Base-by-base conservation (phyloP, 2,797 vertebrate species). In the Lagodon rhomboides region DNA sequence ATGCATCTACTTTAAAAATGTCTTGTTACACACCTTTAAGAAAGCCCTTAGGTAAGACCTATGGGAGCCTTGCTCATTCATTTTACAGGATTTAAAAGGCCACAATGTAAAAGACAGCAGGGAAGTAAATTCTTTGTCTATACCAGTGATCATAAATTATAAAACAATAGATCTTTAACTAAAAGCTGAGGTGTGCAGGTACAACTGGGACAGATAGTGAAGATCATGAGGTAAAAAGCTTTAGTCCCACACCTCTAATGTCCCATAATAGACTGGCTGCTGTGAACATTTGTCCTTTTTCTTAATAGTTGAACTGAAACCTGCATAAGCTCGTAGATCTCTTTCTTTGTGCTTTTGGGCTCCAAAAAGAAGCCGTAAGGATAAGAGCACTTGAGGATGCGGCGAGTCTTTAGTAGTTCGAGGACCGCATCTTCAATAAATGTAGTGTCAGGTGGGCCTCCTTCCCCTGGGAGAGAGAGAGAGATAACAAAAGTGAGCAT, bases 301-400 rank as follows among this genome's bases (percentile, higher is more conserved):
- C 63, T 83, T 10, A 82, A 25, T 71, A 60, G 66, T 68, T 78
- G 23, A 59, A 58, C 63, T 71, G 51, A 83, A 71, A 99, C 98
- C 97, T 99, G 98, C 98, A 99, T 99, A 91, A 99, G 97, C 95
- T 99, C 98, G 94, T 99, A 99, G 94, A 99, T 99, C 95, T 99
- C 98, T 91, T 98, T 99, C 94, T 99, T 99, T 96, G 98, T 99
- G 97, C 98, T 99, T 96, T 99, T 99, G 88, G 98, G 97, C 95
- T 99, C 98, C 93, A 99, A 94, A 94, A 99, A 99, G 95, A 99
- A 99, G 88, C 98, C 98, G 47, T 99, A 99, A 46, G 98, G 97
- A 88, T 99, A 99, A 97, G 98, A 99, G 96, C 98, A 99, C 97
- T 99, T 99, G 88, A 99, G 97, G 94, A 99, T 98, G 75, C 98